phyloP scores from a whole-genome alignment of 2,888 invertebrate species.

The Tetheella fluctuosa region DNA sequence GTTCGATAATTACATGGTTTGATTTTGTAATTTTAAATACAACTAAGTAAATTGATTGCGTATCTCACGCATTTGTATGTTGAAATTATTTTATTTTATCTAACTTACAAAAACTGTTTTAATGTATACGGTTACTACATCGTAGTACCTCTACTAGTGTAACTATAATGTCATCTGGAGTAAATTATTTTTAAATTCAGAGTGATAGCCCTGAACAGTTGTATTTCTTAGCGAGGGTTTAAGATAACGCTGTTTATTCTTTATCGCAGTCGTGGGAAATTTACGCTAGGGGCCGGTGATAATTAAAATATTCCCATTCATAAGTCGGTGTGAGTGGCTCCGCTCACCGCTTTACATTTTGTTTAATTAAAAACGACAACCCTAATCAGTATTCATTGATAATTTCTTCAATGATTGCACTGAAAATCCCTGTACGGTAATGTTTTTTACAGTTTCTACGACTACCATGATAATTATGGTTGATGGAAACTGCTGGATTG shows the following conservation, averaged over 20 bases:
- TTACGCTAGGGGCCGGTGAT: constrained; percentile 70
- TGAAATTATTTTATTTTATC: too few species aligned
- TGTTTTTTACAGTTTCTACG: background rate
- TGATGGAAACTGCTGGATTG: too few species aligned
- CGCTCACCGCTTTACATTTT: constrained; percentile 39
- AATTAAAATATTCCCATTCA: constrained; percentile 81
- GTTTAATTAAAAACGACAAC: constrained; percentile 72
- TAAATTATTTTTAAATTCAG: background rate
- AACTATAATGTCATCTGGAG: too few species aligned
- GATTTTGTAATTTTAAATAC: too few species aligned
- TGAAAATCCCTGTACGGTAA: background rate
- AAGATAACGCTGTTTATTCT: constrained; percentile 83
- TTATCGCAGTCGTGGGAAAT: constrained; percentile 84
- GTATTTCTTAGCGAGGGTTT: constrained; percentile 75
- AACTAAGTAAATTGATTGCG: too few species aligned
- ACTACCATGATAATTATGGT: too few species aligned
- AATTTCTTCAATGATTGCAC: constrained; percentile 23
- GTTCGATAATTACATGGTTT: too few species aligned
- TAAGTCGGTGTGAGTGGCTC: constrained; percentile 36
- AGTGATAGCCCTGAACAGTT: constrained; percentile 62
- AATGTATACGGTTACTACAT: too few species aligned
- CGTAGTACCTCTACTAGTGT: too few species aligned
- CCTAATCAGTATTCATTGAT: constrained; percentile 68
- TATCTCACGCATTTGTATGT: too few species aligned
- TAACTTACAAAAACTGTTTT: too few species aligned